Conservation (phyloP, 1,140 invertebrate species). For the Varroa destructor region DNA sequence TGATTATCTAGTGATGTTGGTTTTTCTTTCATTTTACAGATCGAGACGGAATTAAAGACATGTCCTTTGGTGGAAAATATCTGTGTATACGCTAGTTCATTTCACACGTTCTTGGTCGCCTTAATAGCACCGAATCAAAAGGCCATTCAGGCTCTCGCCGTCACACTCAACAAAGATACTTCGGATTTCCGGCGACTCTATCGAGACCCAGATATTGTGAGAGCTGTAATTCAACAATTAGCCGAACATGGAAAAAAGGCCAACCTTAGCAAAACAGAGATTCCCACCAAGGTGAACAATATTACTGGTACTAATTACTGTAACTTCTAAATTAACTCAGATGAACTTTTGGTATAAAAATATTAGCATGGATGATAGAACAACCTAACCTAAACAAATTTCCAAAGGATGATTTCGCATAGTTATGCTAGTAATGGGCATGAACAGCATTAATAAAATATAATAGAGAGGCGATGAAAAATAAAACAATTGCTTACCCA, state of each 20-base stretch:
- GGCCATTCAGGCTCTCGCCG: constrained; percentile 52
- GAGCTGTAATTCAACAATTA: constrained; percentile 62
- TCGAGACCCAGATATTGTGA: constrained; percentile 54
- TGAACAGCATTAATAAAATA: too few relatives aligned
- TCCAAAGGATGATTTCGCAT: too few relatives aligned
- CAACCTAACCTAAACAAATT: too few relatives aligned
- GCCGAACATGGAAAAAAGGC: constrained; percentile 66
- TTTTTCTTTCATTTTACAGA: constrained; percentile 1
- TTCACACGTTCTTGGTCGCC: constrained; percentile 66
- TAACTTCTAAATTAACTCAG: too few relatives aligned
- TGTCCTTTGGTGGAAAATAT: constrained; percentile 33
- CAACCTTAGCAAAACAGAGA: constrained; percentile 44
- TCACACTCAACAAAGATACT: constrained; percentile 48
- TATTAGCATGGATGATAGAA: too few relatives aligned
- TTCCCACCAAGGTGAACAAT: constrained; percentile 39
- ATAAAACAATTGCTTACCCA: too few relatives aligned
- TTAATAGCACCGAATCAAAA: constrained; percentile 71
- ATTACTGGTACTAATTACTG: not conserved
- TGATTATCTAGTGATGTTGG: not conserved
- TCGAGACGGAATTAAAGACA: constrained; percentile 32
- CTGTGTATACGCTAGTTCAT: constrained; percentile 35
- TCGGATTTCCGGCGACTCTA: constrained; percentile 60
- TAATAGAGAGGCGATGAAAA: too few relatives aligned
- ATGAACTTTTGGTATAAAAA: too few relatives aligned
- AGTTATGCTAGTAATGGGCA: too few relatives aligned